Percentiles rank a stretch among this genome's conserved stretches.
These are phyloP conservation scores for Cathartes aura DNA, from an alignment of 2,113 vertebrate species.

Conservation along the genomic window DNA sequence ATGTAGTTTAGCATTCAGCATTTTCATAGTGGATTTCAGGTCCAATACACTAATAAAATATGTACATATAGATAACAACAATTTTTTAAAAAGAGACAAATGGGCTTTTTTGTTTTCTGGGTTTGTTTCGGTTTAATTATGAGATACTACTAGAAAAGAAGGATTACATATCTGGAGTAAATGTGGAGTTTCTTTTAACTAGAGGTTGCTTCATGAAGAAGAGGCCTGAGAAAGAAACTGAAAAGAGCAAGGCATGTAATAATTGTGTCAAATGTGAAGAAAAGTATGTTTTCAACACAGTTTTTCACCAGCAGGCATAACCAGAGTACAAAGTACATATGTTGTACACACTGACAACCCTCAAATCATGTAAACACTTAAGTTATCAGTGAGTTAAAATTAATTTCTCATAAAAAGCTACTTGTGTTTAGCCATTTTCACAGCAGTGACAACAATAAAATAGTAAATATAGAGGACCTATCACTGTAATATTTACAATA, in stretches of 20 bases:
- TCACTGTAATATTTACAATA: background rate
- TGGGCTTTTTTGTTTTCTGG: background rate
- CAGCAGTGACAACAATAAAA: background rate
- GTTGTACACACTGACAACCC: fast-evolving
- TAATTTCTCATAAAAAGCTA: background rate
- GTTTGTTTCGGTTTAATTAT: background rate
- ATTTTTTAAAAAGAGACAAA: background rate
- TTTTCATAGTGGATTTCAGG: background rate
- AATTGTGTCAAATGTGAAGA: background rate
- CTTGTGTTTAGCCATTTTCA: background rate
- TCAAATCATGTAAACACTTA: background rate
- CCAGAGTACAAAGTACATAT: background rate
- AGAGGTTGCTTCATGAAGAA: background rate
- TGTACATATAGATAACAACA: fast-evolving
- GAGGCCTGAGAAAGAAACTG: background rate
- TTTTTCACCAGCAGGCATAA: background rate
- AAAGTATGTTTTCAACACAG: background rate
- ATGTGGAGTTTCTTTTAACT: background rate
- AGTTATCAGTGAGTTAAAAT: background rate
- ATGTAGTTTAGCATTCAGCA: background rate
- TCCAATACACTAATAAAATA: background rate
- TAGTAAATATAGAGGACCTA: background rate
- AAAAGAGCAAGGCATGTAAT: background rate
- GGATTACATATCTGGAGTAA: background rate
- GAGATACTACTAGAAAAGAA: background rate